These are phyloP conservation scores for Xestoiulus laeticollis DNA, from an alignment of 2,888 invertebrate species.

Conservation along the genomic window DNA sequence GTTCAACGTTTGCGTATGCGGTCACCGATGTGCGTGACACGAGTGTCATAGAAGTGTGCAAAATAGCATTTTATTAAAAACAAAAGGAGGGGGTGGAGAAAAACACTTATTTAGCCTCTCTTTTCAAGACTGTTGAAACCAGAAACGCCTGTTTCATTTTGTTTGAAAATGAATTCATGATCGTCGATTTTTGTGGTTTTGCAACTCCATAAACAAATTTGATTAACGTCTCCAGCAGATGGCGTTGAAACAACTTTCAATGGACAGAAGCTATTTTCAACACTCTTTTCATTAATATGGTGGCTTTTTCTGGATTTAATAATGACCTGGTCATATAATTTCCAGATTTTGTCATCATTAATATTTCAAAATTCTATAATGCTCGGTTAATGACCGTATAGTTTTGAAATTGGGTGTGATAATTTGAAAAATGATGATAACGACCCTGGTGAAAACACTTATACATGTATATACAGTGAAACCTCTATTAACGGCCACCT, in stretches of 20 bases:
- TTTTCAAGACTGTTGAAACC: neutral
- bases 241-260: neutral
- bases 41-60: neutral
- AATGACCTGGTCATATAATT: neutral
- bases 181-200: neutral
- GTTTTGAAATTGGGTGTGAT: too few species aligned
- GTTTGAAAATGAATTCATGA: neutral
- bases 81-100: neutral
- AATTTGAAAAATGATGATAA: too few species aligned
- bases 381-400: too few species aligned
- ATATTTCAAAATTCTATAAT: neutral
- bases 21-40: neutral
- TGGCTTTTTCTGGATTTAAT: neutral
- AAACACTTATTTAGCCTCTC: neutral
- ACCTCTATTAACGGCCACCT: too few species aligned
- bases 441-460: too few species aligned
- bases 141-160: neutral
- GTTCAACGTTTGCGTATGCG: neutral
- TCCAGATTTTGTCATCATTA: neutral
- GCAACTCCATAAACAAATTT: neutral
- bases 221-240: neutral
- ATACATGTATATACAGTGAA: too few species aligned
- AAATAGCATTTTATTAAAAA: neutral
- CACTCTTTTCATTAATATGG: neutral
- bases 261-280: neutral